Evolutionary conservation across 2,113 vertebrate species (phyloP), one percentile per base, ranked within the genome.

Genomic region (Tragelaphus buxtoni): DNA sequence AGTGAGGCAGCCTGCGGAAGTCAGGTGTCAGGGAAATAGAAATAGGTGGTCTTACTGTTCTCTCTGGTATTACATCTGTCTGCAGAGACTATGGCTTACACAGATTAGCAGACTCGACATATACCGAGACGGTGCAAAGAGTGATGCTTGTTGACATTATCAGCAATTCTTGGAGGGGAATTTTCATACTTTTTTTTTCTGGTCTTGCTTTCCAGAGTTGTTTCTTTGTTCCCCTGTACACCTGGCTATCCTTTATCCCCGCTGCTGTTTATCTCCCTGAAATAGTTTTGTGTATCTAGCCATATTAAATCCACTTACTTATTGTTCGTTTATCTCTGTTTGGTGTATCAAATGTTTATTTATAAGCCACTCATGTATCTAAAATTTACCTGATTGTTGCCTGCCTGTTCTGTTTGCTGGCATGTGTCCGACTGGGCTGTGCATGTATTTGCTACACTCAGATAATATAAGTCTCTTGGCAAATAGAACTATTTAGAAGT

Each of bases 101-200:
- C 98, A 98, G 98, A 98, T 99, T 98, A 98, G 96, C 96, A 47
- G 97, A 97, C 97, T 97, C 98, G 94, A 98, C 98, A 96, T 96
- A 96, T 26, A 89, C 98, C 39, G 96, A 98, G 98, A 96, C 92
- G 63, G 56, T 82, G 83, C 91, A 56, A 95, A 98, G 97, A 97
- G 88, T 97, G 98, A 98, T 98, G 97, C 97, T 97, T 96, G 94
- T 97, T 98, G 98, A 98, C 97, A 49, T 97, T 98, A 98, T 99
- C 99, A 32, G 97, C 94, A 97, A 94, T 98, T 98, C 98, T 98
- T 98, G 97, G 98, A 98, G 98, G 97, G 97, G 97, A 98, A 97
- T 97, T 98, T 98, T 97, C 96, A 97, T 26, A 42, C 74, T 95
- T 82, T 55, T 55, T 89, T 96, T 51, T 72, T 63, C 53, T 91